Evolutionary conservation across 2,888 invertebrate species (phyloP), one percentile per base, ranked within the genome.

Genomic region (Fragum sueziense): DNA sequence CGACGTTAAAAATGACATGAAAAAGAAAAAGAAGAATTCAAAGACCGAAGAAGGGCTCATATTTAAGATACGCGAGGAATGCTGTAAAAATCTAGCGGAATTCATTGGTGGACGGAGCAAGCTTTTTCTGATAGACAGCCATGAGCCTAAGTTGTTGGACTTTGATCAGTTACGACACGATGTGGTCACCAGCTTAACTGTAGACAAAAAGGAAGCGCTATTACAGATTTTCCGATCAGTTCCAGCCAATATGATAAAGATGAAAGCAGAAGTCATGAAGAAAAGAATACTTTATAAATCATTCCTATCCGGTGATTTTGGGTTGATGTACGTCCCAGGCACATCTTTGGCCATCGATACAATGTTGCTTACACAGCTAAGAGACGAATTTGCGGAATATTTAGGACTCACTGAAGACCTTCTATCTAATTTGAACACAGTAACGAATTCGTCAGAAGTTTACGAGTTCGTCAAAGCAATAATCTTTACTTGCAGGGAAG

Each of bases 1-100:
- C 1, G 65, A 71, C 47, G 29, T 76, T 6, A 27, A 33, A n/a
- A 72, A 59, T 51, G 33, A 69, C 1, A n/a, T 11, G 2, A n/a
- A 33, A 62, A 22, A 17, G 14, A 29, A 67, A 37, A 41, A 22
- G 67, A 14, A 33, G 33, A 33, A 61, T 31, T 22, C 2, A 7
- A 61, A 17, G 20, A 20, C 14, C 0, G 20, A 31, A 31, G 17
- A 61, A 17, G 20, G n/a, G 33, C 7, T 61, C n/a, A 61, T 61
- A n/a, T 3, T 11, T 2, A 20, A 33, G 7, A 33, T 61, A 22
- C 22, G 57, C 27, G 25, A 7, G 14, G 25, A 57, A 2, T 57
- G 57, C n/a, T 4, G 25, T 3, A 3, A 22, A 57, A 7, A 57
- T 11, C 4, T 57, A 25, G 9, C 22, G 4, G n/a, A n/a, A n/a